A percentile compares a stretch with the other conserved stretches of the same genome.
Evolutionary conservation across 2,797 vertebrate genomes (phyloP).

Genomic region (Tamandua tetradactyla): DNA sequence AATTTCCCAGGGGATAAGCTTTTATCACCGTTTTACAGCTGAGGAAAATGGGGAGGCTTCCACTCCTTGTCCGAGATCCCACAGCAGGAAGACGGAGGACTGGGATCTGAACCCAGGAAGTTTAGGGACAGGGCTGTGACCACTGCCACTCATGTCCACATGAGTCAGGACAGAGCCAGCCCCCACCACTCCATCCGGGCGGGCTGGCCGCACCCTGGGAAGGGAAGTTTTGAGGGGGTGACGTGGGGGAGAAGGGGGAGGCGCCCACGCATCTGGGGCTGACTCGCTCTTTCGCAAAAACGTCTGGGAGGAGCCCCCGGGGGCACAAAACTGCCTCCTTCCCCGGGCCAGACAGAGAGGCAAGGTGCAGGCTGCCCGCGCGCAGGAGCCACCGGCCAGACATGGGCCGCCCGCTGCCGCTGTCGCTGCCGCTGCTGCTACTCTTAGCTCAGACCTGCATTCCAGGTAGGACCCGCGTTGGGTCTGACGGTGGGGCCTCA

Average conservation of each 20-base stretch:
- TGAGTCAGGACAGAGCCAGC: constrained; percentile 48
- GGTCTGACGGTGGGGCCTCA: neutral
- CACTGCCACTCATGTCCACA: accelerated
- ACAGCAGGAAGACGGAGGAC: neutral
- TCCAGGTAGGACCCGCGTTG: constrained; percentile 50
- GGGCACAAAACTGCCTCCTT: constrained; percentile 60
- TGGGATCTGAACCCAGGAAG: neutral
- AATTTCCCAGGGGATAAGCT: neutral
- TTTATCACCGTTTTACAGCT: neutral
- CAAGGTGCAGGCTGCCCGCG: neutral
- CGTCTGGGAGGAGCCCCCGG: constrained; percentile 63
- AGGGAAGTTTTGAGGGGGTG: constrained; percentile 16
- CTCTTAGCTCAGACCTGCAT: neutral
- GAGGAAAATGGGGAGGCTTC: neutral
- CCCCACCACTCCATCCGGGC: neutral
- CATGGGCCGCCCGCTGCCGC: constrained; percentile 43
- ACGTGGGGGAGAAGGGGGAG: neutral
- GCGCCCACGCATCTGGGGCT: constrained; percentile 25
- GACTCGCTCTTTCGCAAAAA: constrained; percentile 60
- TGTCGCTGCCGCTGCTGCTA: neutral
- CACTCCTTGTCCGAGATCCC: neutral
- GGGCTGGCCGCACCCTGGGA: neutral
- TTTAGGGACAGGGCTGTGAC: neutral
- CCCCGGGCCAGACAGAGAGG: neutral
- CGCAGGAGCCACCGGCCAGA: neutral